phyloP scores from a whole-genome alignment of 2,113 vertebrate genomes.

The Paramisgurnus dabryanus region DNA sequence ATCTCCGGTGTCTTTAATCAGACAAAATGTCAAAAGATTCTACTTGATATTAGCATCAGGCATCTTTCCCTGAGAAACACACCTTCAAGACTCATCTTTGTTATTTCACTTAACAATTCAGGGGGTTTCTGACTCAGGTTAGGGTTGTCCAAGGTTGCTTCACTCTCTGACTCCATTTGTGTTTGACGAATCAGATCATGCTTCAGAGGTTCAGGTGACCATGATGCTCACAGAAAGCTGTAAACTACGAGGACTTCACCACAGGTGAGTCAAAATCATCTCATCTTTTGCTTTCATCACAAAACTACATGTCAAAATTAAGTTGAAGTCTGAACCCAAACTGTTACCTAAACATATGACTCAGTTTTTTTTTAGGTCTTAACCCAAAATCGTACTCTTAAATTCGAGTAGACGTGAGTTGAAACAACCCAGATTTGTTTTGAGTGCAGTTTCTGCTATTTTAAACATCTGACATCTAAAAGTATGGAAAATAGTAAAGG shows the following conservation, averaged over 20 bases:
- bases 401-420: too few relatives aligned
- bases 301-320: too few relatives aligned
- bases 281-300: background rate
- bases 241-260: conserved; percentile 96
- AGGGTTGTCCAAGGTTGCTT: background rate
- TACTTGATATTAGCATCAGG: background rate
- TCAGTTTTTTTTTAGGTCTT: too few relatives aligned
- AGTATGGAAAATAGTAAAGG: too few relatives aligned
- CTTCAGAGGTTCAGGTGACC: conserved; percentile 96
- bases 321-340: too few relatives aligned
- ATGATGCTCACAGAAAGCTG: conserved; percentile 99
- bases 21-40: background rate
- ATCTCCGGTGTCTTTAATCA: background rate
- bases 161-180: conserved; percentile 1
- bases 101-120: too few relatives aligned
- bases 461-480: too few relatives aligned
- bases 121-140: background rate
- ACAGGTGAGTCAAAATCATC: conserved; percentile 79
- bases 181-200: conserved; percentile 81
- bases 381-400: too few relatives aligned
- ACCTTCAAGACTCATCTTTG: background rate
- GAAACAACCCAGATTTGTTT: too few relatives aligned
- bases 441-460: too few relatives aligned
- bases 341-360: too few relatives aligned
- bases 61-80: background rate